These are phyloP conservation scores for Marronus borbonicus DNA, from an alignment of 2,888 invertebrate genomes.

Conservation along the genomic window DNA sequence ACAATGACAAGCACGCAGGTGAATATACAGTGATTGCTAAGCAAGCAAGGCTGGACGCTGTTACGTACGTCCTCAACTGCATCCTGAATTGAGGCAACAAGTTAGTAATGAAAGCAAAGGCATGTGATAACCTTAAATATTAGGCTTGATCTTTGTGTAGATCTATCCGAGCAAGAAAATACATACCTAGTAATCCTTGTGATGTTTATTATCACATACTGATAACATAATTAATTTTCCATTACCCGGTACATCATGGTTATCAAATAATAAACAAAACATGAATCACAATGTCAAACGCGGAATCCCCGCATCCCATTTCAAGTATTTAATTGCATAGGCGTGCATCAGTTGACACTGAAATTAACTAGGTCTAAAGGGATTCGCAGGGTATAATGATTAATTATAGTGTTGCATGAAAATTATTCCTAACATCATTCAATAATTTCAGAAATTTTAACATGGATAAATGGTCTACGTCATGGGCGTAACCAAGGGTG, in stretches of 20 bases:
- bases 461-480: too few species aligned
- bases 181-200: slow-evolving; percentile 22
- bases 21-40: slow-evolving; percentile 57
- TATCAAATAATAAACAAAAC: slow-evolving; percentile 34
- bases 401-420: too few species aligned
- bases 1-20: slow-evolving; percentile 62
- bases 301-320: background rate
- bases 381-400: too few species aligned
- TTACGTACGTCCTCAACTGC: slow-evolving; percentile 57
- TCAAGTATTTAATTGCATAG: too few species aligned
- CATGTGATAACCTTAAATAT: slow-evolving; percentile 28
- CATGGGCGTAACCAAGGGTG: too few species aligned
- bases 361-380: too few species aligned
- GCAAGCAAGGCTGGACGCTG: slow-evolving; percentile 57
- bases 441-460: too few species aligned
- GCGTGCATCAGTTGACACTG: too few species aligned
- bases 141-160: background rate
- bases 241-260: background rate
- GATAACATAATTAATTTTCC: slow-evolving; percentile 33
- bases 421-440: too few species aligned
- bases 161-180: background rate
- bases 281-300: background rate
- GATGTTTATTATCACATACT: slow-evolving; percentile 21
- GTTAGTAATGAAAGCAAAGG: slow-evolving; percentile 31
- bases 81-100: slow-evolving; percentile 56